Evolutionary conservation across 35 echinoderm and acorn worm species (phyloP).

Genomic region (Diadema setosum): DNA sequence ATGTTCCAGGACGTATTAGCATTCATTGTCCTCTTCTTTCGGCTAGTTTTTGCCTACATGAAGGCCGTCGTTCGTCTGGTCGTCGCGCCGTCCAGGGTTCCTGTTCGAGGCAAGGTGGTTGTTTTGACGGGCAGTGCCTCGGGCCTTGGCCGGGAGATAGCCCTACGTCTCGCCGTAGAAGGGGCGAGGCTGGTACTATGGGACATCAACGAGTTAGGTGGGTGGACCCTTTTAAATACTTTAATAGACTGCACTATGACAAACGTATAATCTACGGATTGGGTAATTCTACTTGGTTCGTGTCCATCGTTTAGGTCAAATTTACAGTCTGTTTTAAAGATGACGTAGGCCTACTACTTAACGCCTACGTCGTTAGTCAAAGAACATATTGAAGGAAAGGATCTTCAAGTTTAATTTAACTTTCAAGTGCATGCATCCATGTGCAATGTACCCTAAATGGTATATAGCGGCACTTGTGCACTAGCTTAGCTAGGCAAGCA

Average conservation of each 20-base stretch:
- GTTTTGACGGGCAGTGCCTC: slow-evolving; percentile 76
- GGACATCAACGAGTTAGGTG: slow-evolving; percentile 75
- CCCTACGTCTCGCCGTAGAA: slow-evolving; percentile 40
- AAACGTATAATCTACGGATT: not conserved
- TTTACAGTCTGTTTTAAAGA: no score
- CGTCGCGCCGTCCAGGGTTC: slow-evolving; percentile 31
- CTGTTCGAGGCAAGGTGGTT: slow-evolving; percentile 35
- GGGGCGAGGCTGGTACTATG: slow-evolving; percentile 76
- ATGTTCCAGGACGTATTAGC: not conserved
- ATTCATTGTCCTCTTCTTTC: not conserved
- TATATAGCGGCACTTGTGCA: no score
- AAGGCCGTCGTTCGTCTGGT: slow-evolving; percentile 35
- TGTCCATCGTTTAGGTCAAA: not conserved
- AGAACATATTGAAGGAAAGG: no score
- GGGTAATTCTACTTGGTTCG: not conserved
- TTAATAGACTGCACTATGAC: not conserved
- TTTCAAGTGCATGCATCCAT: no score
- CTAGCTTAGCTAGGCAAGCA: no score
- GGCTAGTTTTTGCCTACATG: slow-evolving; percentile 14
- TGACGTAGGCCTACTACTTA: no score
- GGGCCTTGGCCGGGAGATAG: slow-evolving; percentile 59
- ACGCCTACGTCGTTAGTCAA: no score
- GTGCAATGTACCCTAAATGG: no score
- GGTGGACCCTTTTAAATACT: not conserved
- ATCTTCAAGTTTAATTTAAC: no score